These are phyloP conservation scores for Druon quercuslanigerum DNA, from an alignment of 1,140 invertebrate species.

Conservation along the genomic window DNA sequence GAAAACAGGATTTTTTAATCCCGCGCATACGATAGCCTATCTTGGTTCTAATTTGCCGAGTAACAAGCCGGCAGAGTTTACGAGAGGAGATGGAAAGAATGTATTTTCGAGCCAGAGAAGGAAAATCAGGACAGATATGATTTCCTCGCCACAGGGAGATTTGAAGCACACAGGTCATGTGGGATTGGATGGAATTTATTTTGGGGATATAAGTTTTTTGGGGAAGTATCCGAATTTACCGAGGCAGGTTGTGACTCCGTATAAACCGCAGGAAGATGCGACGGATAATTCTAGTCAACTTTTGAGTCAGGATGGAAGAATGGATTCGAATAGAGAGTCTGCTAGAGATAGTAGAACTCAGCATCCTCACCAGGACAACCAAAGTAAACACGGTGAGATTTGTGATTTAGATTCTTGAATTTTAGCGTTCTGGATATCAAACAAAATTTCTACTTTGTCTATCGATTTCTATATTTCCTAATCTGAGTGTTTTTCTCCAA, in stretches of 20 bases:
- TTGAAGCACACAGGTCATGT: slow-evolving; percentile 97
- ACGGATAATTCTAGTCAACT: slow-evolving; percentile 72
- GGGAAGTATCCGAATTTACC: slow-evolving; percentile 87
- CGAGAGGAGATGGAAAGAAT: slow-evolving; percentile 77
- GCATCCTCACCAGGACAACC: slow-evolving; percentile 58
- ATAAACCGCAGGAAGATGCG: slow-evolving; percentile 88
- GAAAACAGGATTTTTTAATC: slow-evolving; percentile 93
- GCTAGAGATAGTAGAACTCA: slow-evolving; percentile 58
- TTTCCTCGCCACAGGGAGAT: slow-evolving; percentile 96
- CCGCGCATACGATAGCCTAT: slow-evolving; percentile 91
- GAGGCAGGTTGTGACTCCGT: slow-evolving; percentile 90
- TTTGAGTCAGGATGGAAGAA: slow-evolving; percentile 66
- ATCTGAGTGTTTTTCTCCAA: too few species aligned
- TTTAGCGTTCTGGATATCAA: not conserved
- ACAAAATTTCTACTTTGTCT: not conserved
- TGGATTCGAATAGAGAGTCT: slow-evolving; percentile 71
- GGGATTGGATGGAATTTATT: slow-evolving; percentile 96
- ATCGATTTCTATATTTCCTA: too few species aligned
- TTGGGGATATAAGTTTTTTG: slow-evolving; percentile 94
- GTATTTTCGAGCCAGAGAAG: slow-evolving; percentile 79
- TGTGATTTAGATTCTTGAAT: slow-evolving; percentile 30
- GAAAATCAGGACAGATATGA: slow-evolving; percentile 93
- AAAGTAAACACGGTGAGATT: slow-evolving; percentile 65
- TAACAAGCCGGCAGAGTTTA: slow-evolving; percentile 78
- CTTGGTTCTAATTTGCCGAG: slow-evolving; percentile 87